phyloP scores from a whole-genome alignment of 2,888 invertebrate species.

The Lepetodrilus schrolli region DNA sequence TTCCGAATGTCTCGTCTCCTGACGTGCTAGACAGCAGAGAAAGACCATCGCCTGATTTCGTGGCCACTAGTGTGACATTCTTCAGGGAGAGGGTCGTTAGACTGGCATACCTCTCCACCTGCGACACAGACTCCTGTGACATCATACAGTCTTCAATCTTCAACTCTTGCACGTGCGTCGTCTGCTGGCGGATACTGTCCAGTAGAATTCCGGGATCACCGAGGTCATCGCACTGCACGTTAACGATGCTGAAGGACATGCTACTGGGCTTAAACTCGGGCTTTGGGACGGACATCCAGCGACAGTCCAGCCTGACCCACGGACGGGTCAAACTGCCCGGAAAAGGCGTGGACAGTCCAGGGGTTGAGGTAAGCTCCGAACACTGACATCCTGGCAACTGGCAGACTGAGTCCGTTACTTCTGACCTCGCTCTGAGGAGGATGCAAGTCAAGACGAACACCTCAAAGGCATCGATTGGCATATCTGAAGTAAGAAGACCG shows the following conservation, averaged over 20 bases:
- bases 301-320: neutral
- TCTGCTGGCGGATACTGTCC: neutral
- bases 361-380: neutral
- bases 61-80: neutral
- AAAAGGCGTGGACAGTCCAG: neutral
- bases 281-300: neutral
- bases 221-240: neutral
- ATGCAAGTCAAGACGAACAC: neutral
- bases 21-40: neutral
- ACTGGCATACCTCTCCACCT: neutral
- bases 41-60: no score
- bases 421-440: neutral
- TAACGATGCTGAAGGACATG: neutral
- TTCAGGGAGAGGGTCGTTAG: neutral
- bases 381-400: constrained; percentile 18
- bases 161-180: neutral
- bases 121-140: neutral
- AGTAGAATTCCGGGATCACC: neutral
- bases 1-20: neutral
- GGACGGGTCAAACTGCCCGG: neutral
- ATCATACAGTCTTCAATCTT: neutral
- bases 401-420: neutral
- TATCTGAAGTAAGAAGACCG: neutral
- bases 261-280: no score
- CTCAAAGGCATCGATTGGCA: neutral